Conservation (phyloP, 2,797 vertebrate species). For the Meriones psammophilus region DNA sequence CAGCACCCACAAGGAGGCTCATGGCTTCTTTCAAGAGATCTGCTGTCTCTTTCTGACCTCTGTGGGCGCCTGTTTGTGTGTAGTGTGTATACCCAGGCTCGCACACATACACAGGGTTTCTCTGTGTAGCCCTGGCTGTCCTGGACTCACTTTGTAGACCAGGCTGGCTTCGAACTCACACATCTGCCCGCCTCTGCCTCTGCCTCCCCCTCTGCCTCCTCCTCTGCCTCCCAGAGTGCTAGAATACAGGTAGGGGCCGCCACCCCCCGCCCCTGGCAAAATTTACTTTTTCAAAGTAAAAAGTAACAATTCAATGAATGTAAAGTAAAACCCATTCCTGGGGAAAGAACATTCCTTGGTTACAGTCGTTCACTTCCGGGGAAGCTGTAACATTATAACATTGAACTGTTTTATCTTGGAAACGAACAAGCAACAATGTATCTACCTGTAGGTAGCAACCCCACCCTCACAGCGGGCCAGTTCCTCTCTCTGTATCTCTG, state of each 20-base stretch:
- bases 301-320: background rate
- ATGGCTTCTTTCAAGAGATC: background rate
- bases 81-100: background rate
- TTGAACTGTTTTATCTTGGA: background rate
- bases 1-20: background rate
- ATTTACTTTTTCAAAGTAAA: background rate
- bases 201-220: too few relatives aligned
- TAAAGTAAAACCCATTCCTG: background rate
- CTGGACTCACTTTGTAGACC: too few relatives aligned
- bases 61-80: background rate
- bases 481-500: background rate
- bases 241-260: too few relatives aligned
- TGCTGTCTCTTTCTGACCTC: background rate
- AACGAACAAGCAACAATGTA: background rate
- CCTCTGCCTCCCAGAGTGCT: too few relatives aligned
- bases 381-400: constrained; percentile 20
- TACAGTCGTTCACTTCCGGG: background rate
- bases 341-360: background rate
- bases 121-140: too few relatives aligned
- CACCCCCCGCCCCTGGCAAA: background rate
- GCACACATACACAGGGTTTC: background rate
- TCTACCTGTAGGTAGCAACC: background rate
- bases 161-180: too few relatives aligned
- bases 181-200: too few relatives aligned
- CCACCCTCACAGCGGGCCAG: background rate